phyloP scores from a whole-genome alignment of 2,888 invertebrate species.

The Brenthis ino region DNA sequence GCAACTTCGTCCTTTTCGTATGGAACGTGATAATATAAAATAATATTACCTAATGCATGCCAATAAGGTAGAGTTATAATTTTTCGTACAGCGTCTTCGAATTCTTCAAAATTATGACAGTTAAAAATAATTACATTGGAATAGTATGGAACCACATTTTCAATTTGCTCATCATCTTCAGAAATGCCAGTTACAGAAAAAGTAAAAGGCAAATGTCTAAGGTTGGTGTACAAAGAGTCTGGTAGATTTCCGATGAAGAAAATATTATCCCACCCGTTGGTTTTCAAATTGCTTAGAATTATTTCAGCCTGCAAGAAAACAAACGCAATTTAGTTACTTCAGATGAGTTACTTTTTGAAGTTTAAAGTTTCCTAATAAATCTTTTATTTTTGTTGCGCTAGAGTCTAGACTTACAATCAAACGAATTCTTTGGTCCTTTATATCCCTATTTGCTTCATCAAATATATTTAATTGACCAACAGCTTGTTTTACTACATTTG shows the following conservation, averaged over 20 bases:
- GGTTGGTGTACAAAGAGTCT: constrained; percentile 51
- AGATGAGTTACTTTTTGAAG: neutral
- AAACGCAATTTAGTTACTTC: neutral
- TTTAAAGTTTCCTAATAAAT: neutral
- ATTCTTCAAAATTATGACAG: constrained; percentile 51
- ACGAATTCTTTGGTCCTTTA: neutral
- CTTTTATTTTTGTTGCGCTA: neutral
- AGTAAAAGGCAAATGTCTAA: constrained; percentile 49
- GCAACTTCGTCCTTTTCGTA: constrained; percentile 47
- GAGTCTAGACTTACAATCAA: constrained; percentile 19
- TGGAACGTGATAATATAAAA: constrained; percentile 55
- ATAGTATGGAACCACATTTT: constrained; percentile 54
- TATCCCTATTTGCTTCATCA: neutral
- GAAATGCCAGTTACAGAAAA: constrained; percentile 49
- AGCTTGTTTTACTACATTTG: neutral
- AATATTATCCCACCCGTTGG: constrained; percentile 62
- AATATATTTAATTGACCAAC: neutral
- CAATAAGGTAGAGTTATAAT: constrained; percentile 54
- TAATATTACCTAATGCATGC: constrained; percentile 61
- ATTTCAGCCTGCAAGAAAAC: constrained; percentile 54
- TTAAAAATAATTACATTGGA: constrained; percentile 57
- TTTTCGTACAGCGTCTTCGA: constrained; percentile 57
- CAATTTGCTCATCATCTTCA: constrained; percentile 51
- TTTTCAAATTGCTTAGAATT: constrained; percentile 53
- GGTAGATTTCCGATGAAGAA: constrained; percentile 58